A percentile compares a stretch with the other conserved stretches of the same genome.
These are phyloP conservation scores for Adrianichthys oophorus DNA, from an alignment of 2,797 vertebrate genomes.

Conservation along the genomic window DNA sequence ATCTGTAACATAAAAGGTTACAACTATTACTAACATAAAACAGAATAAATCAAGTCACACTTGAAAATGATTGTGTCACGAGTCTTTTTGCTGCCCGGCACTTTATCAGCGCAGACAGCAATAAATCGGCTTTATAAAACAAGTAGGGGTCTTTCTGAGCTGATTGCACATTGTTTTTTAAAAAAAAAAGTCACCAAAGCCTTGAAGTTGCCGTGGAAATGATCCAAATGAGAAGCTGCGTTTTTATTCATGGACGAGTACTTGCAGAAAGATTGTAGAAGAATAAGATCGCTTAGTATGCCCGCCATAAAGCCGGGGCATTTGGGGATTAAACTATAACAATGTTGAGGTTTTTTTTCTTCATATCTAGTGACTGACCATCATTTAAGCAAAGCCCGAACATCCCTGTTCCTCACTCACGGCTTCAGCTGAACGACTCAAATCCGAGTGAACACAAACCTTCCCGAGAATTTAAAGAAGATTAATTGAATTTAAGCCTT, in stretches of 20 bases:
- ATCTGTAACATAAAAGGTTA: neutral
- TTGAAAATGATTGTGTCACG: slow-evolving; percentile 4
- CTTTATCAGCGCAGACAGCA: slow-evolving; percentile 1
- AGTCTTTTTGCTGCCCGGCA: neutral
- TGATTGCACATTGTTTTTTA: slow-evolving; percentile 35
- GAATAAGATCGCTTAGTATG: slow-evolving; percentile 20
- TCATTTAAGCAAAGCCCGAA: slow-evolving; percentile 19
- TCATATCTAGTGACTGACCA: slow-evolving; percentile 13
- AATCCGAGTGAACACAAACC: too few species aligned
- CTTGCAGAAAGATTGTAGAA: slow-evolving; percentile 1
- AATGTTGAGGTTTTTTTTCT: slow-evolving; percentile 21
- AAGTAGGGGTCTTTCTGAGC: slow-evolving; percentile 18
- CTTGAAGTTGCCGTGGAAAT: slow-evolving; percentile 38
- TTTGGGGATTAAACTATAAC: slow-evolving; percentile 42
- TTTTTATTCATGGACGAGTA: slow-evolving; percentile 41
- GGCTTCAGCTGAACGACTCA: slow-evolving; percentile 4
- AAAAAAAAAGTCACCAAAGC: slow-evolving; percentile 16
- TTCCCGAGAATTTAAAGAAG: too few species aligned
- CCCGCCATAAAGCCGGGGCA: slow-evolving; percentile 25
- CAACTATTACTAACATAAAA: slow-evolving; percentile 3
- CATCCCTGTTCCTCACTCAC: slow-evolving; percentile 16
- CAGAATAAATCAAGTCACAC: slow-evolving; percentile 15
- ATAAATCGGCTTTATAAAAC: slow-evolving; percentile 23
- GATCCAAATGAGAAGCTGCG: neutral
- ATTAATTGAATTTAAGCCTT: too few species aligned